Percentiles rank a stretch among this genome's conserved stretches.
These are phyloP conservation scores for Diplodus puntazzo DNA, from an alignment of 2,797 vertebrate species.

Conservation along the genomic window DNA sequence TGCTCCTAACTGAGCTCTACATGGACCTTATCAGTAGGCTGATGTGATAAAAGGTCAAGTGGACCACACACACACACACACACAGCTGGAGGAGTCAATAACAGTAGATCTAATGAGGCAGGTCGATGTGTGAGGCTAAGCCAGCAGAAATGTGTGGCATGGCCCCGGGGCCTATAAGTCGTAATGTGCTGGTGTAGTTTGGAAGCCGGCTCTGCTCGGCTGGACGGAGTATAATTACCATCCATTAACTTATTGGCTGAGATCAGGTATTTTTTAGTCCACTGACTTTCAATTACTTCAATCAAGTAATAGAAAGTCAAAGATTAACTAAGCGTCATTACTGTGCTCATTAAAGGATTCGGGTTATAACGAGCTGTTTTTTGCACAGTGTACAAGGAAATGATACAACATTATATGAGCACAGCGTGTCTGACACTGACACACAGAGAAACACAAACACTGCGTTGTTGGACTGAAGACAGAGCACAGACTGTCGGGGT, in stretches of 20 bases:
- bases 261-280: conserved; percentile 59
- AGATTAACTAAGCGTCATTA: conserved; percentile 56
- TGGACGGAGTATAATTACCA: conserved; percentile 58
- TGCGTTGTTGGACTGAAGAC: neutral
- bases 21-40: conserved; percentile 43
- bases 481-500: neutral
- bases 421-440: neutral
- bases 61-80: conserved; percentile 20
- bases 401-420: neutral
- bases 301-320: conserved; percentile 1
- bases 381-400: conserved; percentile 2
- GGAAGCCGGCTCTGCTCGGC: conserved; percentile 46
- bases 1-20: conserved; percentile 46
- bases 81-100: conserved; percentile 61
- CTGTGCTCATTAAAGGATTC: conserved; percentile 61
- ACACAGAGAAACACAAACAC: no score
- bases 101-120: conserved; percentile 64
- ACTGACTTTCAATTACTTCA: conserved; percentile 63
- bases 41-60: conserved; percentile 64
- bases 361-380: conserved; percentile 26
- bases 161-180: conserved; percentile 30
- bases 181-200: conserved; percentile 56
- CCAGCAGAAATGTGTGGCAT: conserved; percentile 46
- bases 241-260: conserved; percentile 76
- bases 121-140: conserved; percentile 59